Percentiles rank a stretch among this genome's conserved stretches.
phyloP scores from a whole-genome alignment of 2,797 vertebrate genomes.

The Kryptopterus vitreolus region DNA sequence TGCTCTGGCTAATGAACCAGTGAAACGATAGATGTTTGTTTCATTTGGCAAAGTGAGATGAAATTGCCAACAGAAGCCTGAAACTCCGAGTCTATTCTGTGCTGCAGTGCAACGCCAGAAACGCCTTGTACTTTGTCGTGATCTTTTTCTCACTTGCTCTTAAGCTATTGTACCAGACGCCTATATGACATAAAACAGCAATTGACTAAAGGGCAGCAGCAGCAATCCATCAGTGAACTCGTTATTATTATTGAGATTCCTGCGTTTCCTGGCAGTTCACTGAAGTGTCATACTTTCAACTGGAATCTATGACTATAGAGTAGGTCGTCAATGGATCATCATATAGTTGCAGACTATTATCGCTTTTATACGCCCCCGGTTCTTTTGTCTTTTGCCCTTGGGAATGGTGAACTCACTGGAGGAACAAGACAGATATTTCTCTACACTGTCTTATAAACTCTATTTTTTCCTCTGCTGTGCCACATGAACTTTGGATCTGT shows the following conservation, averaged over 20 bases:
- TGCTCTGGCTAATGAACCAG: slow-evolving; percentile 43
- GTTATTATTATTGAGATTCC: slow-evolving; percentile 33
- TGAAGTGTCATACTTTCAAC: neutral
- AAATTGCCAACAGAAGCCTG: slow-evolving; percentile 9
- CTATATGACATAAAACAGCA: slow-evolving; percentile 15
- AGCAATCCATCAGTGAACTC: slow-evolving; percentile 19
- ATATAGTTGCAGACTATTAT: slow-evolving; percentile 12
- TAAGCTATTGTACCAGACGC: neutral
- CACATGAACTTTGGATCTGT: slow-evolving; percentile 3
- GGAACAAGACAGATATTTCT: slow-evolving; percentile 26
- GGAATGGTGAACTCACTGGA: slow-evolving; percentile 6
- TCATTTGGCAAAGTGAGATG: slow-evolving; percentile 31
- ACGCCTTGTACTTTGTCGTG: neutral
- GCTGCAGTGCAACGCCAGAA: neutral
- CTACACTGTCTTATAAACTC: slow-evolving; percentile 32
- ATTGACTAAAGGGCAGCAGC: slow-evolving; percentile 64
- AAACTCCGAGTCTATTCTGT: neutral
- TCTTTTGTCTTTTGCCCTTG: slow-evolving; percentile 9
- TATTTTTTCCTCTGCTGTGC: slow-evolving; percentile 50
- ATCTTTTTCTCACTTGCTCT: slow-evolving; percentile 15
- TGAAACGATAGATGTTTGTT: slow-evolving; percentile 40
- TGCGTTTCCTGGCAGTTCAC: slow-evolving; percentile 8
- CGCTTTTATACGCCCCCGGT: neutral
- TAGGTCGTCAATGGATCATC: neutral
- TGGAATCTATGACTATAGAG: slow-evolving; percentile 11